A percentile compares a stretch with the other conserved stretches of the same genome.
phyloP scores from a whole-genome alignment of 2,113 vertebrate genomes.

The Chionomys nivalis region DNA sequence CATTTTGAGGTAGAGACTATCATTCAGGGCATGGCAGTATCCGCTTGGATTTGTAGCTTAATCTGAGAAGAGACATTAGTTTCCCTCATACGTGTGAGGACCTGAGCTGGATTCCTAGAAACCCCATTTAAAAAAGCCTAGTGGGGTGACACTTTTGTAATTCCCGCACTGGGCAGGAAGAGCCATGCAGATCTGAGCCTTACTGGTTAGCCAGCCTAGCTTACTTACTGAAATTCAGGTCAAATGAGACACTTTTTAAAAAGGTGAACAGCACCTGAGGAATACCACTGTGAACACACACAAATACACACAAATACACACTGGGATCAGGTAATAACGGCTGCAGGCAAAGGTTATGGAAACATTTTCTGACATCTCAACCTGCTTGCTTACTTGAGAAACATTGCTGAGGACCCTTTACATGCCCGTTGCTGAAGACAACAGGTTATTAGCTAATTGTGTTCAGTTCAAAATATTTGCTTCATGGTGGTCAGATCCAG shows the following conservation, averaged over 20 bases:
- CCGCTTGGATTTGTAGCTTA: not conserved
- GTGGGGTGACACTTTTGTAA: not conserved
- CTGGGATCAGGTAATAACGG: not conserved
- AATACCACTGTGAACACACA: not conserved
- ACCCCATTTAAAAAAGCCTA: not conserved
- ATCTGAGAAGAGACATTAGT: not conserved
- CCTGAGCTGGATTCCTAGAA: not conserved
- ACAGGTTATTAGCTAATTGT: not conserved
- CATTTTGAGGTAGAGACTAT: slow-evolving; percentile 87
- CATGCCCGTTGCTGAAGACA: not conserved
- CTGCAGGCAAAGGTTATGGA: not conserved
- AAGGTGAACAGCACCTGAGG: not conserved
- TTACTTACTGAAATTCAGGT: not conserved
- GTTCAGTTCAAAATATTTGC: not conserved
- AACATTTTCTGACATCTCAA: not conserved
- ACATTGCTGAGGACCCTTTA: not conserved
- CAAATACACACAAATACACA: not conserved
- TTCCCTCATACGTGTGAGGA: not conserved
- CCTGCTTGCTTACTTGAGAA: not conserved
- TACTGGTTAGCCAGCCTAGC: not conserved
- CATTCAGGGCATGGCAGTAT: not conserved
- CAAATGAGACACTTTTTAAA: not conserved
- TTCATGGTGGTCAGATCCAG: not conserved
- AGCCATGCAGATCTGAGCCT: not conserved
- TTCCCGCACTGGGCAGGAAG: not conserved